A percentile compares a stretch with the other conserved stretches of the same genome.
These are phyloP conservation scores for Sceloporus undulatus DNA, from an alignment of 2,113 vertebrate genomes.

Conservation along the genomic window DNA sequence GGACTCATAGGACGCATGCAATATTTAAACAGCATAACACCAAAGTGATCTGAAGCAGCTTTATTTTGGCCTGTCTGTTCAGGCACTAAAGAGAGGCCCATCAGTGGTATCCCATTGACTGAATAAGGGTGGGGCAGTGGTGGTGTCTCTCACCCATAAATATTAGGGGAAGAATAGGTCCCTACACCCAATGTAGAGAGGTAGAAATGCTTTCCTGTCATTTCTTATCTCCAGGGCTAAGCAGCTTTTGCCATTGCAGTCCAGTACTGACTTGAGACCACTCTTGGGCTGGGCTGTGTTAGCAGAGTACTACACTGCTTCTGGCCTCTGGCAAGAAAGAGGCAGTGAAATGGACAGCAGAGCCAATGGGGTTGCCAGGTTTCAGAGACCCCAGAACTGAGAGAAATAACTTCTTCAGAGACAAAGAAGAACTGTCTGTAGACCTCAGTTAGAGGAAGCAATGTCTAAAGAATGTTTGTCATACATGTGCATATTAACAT, in stretches of 20 bases:
- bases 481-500: no score
- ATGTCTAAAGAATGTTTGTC: background rate
- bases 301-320: background rate
- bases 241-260: no score
- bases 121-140: no score
- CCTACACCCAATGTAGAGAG: background rate
- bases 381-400: background rate
- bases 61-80: no score
- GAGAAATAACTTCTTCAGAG: background rate
- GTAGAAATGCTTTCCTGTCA: background rate
- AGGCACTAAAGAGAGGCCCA: background rate
- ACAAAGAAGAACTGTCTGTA: background rate
- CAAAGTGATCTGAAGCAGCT: no score
- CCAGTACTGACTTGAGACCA: no score
- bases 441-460: background rate
- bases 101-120: no score
- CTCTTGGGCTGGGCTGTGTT: background rate
- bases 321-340: background rate
- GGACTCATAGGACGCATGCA: no score
- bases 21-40: no score
- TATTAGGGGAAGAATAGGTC: no score
- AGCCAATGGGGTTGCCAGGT: background rate
- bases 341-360: no score
- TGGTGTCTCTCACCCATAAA: no score
- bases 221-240: background rate